phyloP scores from a whole-genome alignment of 2,888 invertebrate genomes.

The Agapetus fuscipes region DNA sequence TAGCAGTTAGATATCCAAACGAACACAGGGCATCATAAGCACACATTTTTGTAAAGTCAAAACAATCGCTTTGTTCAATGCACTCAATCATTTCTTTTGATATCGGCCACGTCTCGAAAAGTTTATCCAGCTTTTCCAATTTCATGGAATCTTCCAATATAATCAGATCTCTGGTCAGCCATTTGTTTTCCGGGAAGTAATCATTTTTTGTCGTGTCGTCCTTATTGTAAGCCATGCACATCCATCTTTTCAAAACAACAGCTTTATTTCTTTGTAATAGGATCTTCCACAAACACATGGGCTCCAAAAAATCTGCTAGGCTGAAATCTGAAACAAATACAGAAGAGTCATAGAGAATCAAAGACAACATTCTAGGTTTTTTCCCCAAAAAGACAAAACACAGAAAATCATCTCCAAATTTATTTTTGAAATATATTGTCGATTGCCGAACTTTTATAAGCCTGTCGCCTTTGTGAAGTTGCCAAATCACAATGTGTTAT shows the following conservation, averaged over 20 bases:
- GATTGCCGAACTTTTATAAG: too few relatives aligned
- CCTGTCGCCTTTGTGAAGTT: too few relatives aligned
- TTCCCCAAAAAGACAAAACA: too few relatives aligned
- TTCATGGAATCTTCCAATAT: constrained; percentile 28
- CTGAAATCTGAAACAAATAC: constrained; percentile 40
- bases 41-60: constrained; percentile 43
- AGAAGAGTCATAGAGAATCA: too few relatives aligned
- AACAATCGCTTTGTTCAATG: constrained; percentile 39
- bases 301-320: constrained; percentile 41
- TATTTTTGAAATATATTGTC: too few relatives aligned
- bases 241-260: constrained; percentile 51
- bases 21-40: constrained; percentile 51
- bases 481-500: too few relatives aligned
- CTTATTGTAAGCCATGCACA: constrained; percentile 43
- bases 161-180: constrained; percentile 31
- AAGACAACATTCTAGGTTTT: too few relatives aligned
- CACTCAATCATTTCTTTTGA: constrained; percentile 48
- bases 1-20: constrained; percentile 53
- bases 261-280: constrained; percentile 49
- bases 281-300: constrained; percentile 50
- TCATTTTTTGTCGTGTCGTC: constrained; percentile 41
- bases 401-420: too few relatives aligned
- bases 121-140: constrained; percentile 37
- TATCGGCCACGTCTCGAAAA: constrained; percentile 47
- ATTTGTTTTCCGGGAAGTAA: constrained; percentile 33